These are phyloP conservation scores for Teleopsis dalmanni DNA, from an alignment of 1,140 invertebrate genomes.

Conservation along the genomic window DNA sequence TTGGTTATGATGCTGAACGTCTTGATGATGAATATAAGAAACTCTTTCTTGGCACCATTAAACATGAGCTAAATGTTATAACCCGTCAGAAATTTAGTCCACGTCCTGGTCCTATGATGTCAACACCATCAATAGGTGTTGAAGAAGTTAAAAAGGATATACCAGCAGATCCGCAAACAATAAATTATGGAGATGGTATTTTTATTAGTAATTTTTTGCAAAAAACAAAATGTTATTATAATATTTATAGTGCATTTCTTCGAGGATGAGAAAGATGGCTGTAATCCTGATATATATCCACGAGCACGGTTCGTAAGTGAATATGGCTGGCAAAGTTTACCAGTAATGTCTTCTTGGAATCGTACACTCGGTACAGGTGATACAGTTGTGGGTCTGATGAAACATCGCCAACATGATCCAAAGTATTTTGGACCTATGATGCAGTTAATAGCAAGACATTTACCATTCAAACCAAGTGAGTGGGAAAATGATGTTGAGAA, in stretches of 20 bases:
- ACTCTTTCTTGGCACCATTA: slow-evolving; percentile 76
- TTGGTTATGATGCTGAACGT: slow-evolving; percentile 48
- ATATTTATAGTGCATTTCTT: slow-evolving; percentile 76
- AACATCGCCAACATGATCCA: slow-evolving; percentile 76
- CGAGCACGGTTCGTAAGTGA: slow-evolving; percentile 84
- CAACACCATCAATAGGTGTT: slow-evolving; percentile 89
- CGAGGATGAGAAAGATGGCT: slow-evolving; percentile 72
- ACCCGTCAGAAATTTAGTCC: slow-evolving; percentile 27
- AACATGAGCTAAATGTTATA: slow-evolving; percentile 59
- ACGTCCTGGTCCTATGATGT: slow-evolving; percentile 45
- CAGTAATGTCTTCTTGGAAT: slow-evolving; percentile 50
- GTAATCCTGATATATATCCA: slow-evolving; percentile 67
- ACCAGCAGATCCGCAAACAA: slow-evolving; percentile 67
- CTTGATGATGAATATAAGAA: slow-evolving; percentile 77
- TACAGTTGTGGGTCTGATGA: slow-evolving; percentile 59
- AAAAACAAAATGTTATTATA: too few relatives aligned
- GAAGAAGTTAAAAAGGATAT: slow-evolving; percentile 62
- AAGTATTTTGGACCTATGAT: slow-evolving; percentile 58
- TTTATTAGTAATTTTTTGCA: background rate
- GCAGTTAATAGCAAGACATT: slow-evolving; percentile 52
- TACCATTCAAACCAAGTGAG: slow-evolving; percentile 48
- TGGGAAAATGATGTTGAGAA: slow-evolving; percentile 49
- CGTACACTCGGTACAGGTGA: slow-evolving; percentile 50
- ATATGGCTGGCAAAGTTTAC: slow-evolving; percentile 91
- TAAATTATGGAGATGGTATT: slow-evolving; percentile 83